These are phyloP conservation scores for Drosophila elegans DNA, from an alignment of 1,140 invertebrate species.

Conservation along the genomic window DNA sequence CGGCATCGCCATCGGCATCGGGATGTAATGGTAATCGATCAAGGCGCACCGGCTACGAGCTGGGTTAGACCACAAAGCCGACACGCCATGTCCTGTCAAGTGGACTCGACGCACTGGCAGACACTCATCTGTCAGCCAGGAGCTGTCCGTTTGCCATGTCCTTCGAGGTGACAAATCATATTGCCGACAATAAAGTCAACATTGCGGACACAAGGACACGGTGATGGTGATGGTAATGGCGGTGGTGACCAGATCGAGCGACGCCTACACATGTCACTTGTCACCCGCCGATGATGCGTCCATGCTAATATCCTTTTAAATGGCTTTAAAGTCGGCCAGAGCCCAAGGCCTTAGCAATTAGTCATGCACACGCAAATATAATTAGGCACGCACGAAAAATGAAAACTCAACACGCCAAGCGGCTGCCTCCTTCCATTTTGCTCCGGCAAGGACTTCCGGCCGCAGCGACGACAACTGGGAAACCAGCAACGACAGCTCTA, in stretches of 20 bases:
- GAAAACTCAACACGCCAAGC: slow-evolving; percentile 62
- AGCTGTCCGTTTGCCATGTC: slow-evolving; percentile 22
- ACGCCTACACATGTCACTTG: slow-evolving; percentile 47
- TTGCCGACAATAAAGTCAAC: slow-evolving; percentile 75
- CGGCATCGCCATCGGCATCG: slow-evolving; percentile 35
- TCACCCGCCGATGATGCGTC: slow-evolving; percentile 22
- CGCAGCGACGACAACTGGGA: slow-evolving; percentile 51
- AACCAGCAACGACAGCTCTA: slow-evolving; percentile 14
- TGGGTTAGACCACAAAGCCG: slow-evolving; percentile 46
- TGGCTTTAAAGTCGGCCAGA: slow-evolving; percentile 39
- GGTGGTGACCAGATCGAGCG: slow-evolving; percentile 39
- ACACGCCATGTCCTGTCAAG: slow-evolving; percentile 18
- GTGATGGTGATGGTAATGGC: background rate
- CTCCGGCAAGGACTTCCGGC: slow-evolving; percentile 45
- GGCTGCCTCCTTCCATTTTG: slow-evolving; percentile 15
- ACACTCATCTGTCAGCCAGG: slow-evolving; percentile 47
- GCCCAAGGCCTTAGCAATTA: slow-evolving; percentile 41
- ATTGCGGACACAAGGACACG: slow-evolving; percentile 52
- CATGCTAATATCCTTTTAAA: slow-evolving; percentile 50
- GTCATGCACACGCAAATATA: slow-evolving; percentile 71
- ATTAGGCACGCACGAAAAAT: slow-evolving; percentile 76
- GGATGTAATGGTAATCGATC: slow-evolving; percentile 64
- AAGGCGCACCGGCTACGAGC: slow-evolving; percentile 46
- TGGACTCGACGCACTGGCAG: slow-evolving; percentile 23
- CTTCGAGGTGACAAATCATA: slow-evolving; percentile 74